Base-by-base conservation (phyloP, 1,140 invertebrate genomes). In the Lepidurus arcticus region DNA sequence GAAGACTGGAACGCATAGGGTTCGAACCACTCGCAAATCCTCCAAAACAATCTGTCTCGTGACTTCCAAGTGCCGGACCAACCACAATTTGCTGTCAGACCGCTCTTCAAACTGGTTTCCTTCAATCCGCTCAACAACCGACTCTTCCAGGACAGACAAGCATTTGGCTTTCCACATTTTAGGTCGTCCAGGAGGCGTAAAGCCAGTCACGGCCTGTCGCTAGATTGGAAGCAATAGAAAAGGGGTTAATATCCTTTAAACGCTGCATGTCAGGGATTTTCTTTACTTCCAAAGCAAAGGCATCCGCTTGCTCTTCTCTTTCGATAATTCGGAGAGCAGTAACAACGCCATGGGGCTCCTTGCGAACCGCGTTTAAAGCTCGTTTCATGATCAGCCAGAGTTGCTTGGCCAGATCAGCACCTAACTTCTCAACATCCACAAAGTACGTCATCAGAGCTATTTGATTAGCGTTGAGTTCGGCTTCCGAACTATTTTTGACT, bases 281-380 rank as follows among this genome's bases (percentile, higher is more conserved):
- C n/a, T 24, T 11, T 81, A 89, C 88, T 85, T 90, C 90, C 74
- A 92, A 81, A 1, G 93, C 92, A 85, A 92, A 91, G 81, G 90
- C 88, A 87, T 97, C 95, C 24, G 92, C 90, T 85, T 94, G 95
- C 83, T 99, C 96, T 87, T 99, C 98, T 80, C 97, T 87, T 85
- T 99, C 97, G 82, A 99, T 96, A 77, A 99, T 98, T 80, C 98
- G 88, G 6, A 99, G 84, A 0, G 95, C 96, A 0, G 97, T 98
- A 0, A 99, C 98, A 82, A 99, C 95, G 7, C 97, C 90, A 1
- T 94, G 96, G 0, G 97, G 97, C 84, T 98, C 95, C 84, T 96
- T 95, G 10, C 96, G 88, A 0, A 98, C 95, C 7, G 95, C 97
- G 82, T 97, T 97, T 5, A 99, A 87, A 10, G 96, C 95, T 79